These are phyloP conservation scores for Myotis vivesi DNA, from an alignment of 2,797 vertebrate genomes.

Conservation along the genomic window DNA sequence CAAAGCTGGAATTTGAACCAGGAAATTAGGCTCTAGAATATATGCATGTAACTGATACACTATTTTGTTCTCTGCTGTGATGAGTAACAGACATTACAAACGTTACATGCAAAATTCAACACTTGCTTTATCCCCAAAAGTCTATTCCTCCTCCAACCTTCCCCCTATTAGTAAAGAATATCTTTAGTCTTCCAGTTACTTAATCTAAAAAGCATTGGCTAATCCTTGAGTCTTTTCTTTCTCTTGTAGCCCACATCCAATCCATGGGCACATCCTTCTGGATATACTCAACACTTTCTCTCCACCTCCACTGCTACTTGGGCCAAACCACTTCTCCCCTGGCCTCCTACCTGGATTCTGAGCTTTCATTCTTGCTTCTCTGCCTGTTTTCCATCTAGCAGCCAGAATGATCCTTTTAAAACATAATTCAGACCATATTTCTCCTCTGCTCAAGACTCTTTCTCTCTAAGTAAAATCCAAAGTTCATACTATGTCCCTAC, in stretches of 20 bases:
- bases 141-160: not conserved
- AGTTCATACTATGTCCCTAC: not conserved
- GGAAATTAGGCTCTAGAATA: not conserved
- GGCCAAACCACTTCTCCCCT: not conserved
- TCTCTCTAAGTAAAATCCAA: not conserved
- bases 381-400: not conserved
- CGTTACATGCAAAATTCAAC: not conserved
- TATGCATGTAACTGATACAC: not conserved
- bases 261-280: not conserved
- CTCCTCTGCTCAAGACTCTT: not conserved
- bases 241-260: not conserved
- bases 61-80: not conserved
- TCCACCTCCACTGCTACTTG: not conserved
- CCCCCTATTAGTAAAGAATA: not conserved
- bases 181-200: not conserved
- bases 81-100: not conserved
- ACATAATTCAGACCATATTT: not conserved
- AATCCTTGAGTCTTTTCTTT: not conserved
- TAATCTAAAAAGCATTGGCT: not conserved
- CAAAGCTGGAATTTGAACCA: not conserved
- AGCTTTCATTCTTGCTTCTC: not conserved
- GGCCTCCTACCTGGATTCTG: not conserved
- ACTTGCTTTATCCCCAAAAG: not conserved
- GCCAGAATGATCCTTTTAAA: not conserved
- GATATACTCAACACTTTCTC: not conserved